Percentiles rank a stretch among this genome's conserved stretches.
These are phyloP conservation scores for Stenodema calcarata DNA, from an alignment of 2,888 invertebrate genomes.

Conservation along the genomic window DNA sequence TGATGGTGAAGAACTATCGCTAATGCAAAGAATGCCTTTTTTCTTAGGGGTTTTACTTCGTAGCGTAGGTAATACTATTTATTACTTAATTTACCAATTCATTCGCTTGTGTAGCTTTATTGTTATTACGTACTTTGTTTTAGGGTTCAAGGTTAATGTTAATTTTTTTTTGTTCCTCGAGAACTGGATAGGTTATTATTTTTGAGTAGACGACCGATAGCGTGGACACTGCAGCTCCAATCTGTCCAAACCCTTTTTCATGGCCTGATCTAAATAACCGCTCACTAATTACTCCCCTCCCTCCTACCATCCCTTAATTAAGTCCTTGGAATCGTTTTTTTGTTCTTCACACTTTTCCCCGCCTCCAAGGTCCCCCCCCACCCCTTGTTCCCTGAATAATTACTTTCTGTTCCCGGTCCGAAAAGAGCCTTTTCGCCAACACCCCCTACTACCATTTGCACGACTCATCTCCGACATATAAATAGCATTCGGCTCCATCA, in stretches of 20 bases:
- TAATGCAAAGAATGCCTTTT: too few species aligned
- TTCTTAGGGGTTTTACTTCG: too few species aligned
- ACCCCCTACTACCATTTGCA: not conserved
- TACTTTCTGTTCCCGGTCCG: conserved; percentile 6
- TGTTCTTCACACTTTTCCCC: not conserved
- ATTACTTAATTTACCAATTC: too few species aligned
- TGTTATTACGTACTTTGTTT: too few species aligned
- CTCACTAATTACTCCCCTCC: conserved; percentile 22
- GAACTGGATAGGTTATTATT: too few species aligned
- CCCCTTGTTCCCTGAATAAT: not conserved
- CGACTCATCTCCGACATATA: not conserved
- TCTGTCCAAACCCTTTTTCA: not conserved
- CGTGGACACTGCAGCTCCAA: not conserved
- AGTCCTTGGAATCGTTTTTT: conserved; percentile 7
- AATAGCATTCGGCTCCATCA: not conserved
- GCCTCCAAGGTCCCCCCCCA: not conserved
- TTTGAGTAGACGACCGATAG: not conserved
- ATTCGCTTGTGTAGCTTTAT: too few species aligned
- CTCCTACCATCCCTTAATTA: not conserved
- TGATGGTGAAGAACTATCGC: too few species aligned
- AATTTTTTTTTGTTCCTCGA: too few species aligned
- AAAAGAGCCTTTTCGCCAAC: not conserved
- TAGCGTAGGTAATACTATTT: too few species aligned
- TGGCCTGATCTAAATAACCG: not conserved
- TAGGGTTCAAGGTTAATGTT: too few species aligned